These are phyloP conservation scores for Parambassis ranga DNA, from an alignment of 2,797 vertebrate genomes.

Conservation along the genomic window DNA sequence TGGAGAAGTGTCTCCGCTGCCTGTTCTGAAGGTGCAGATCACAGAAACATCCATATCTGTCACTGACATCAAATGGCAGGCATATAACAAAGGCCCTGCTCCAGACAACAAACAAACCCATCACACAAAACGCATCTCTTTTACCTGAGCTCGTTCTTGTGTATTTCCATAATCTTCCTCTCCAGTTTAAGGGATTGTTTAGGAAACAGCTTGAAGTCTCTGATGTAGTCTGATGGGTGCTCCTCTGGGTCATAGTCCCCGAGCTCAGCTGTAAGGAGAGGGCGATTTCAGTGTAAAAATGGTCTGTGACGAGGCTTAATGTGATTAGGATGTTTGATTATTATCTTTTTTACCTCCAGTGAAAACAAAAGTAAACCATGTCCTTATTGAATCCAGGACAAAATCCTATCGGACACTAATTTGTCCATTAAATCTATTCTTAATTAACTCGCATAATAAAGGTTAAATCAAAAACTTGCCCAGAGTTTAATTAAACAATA, in stretches of 20 bases:
- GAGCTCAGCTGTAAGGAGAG: conserved; percentile 85
- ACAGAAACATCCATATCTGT: conserved; percentile 22
- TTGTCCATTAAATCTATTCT: conserved; percentile 26
- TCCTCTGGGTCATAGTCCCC: conserved; percentile 95
- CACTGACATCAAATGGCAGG: conserved; percentile 21
- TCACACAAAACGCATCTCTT: background rate
- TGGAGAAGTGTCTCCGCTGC: background rate
- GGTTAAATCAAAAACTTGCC: conserved; percentile 52
- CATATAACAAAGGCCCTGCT: background rate
- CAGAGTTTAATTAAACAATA: conserved; percentile 65
- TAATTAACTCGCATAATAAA: conserved; percentile 53
- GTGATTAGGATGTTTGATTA: background rate
- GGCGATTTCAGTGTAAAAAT: background rate
- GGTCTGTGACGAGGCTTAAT: background rate
- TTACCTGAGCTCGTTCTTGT: conserved; percentile 95
- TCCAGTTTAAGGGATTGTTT: conserved; percentile 97
- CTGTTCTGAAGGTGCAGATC: conserved; percentile 24
- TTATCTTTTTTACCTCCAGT: background rate
- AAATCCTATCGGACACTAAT: conserved; percentile 5
- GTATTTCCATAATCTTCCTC: conserved; percentile 94
- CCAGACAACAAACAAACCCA: conserved; percentile 2
- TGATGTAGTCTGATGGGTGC: conserved; percentile 93
- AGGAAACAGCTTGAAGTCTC: conserved; percentile 94
- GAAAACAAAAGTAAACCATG: background rate
- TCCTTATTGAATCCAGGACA: conserved; percentile 14